A percentile compares a stretch with the other conserved stretches of the same genome.
phyloP scores from a whole-genome alignment of 2,113 vertebrate genomes.

The Mormyrus iriodes region DNA sequence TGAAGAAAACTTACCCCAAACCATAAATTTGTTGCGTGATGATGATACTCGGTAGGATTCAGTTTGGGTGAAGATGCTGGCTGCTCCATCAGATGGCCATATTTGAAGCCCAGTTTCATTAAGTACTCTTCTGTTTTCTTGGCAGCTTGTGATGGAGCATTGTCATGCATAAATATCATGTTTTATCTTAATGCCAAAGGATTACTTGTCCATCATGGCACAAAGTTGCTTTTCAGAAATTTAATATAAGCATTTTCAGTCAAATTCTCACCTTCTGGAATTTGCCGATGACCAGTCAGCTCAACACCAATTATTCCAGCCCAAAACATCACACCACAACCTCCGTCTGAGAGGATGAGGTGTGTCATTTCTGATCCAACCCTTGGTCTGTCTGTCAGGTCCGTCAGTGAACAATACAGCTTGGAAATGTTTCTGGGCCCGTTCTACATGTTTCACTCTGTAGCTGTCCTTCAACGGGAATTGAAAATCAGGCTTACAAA shows the following conservation, averaged over 20 bases:
- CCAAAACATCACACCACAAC: background rate
- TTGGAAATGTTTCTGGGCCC: no score
- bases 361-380: no score
- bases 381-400: no score
- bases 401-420: no score
- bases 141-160: background rate
- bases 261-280: background rate
- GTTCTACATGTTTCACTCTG: no score
- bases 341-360: background rate
- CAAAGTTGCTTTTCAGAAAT: background rate
- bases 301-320: background rate
- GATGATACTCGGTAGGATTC: background rate
- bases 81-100: background rate
- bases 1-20: background rate
- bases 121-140: background rate
- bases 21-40: background rate
- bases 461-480: no score
- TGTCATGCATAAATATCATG: background rate
- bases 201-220: background rate
- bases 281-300: background rate
- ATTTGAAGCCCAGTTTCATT: background rate
- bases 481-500: no score
- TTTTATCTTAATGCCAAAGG: background rate
- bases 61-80: background rate
- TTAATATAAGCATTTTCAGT: background rate